Base-by-base conservation (phyloP, 2,113 vertebrate genomes). In the Pangasianodon gigas region DNA sequence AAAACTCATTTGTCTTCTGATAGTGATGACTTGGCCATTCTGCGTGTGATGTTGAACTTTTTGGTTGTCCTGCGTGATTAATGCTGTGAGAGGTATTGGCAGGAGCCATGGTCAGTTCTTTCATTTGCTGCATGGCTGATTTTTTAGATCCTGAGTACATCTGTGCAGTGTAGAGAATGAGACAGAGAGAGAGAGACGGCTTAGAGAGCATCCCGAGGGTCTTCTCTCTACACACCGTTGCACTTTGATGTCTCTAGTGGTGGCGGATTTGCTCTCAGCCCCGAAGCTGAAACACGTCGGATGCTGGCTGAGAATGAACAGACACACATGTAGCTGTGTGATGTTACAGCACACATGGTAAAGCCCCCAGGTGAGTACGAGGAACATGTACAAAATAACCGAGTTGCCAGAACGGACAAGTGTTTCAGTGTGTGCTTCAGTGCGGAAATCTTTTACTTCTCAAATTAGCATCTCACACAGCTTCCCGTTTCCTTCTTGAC, bases 101-200 rank as follows among this genome's bases (percentile, higher is more conserved):
- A 90, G 69, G 74, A 75, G 84, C 84, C 67, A 29, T 65, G 65
- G 77, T 69, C 60, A 85, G 84, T 88, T 19, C 77, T 87, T 92
- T 90, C 87, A 91, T 92, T 92, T 92, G 85, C 90, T 89, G 92
- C 87, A 85, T 91, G 92, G 88, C 89, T 91, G 92, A 89, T 87
- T 80, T 89, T 87, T 85, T 85, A 80, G 88, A 91, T 89, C 80
- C 87, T 32, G 84, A 46, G 65, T 85, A 69, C 89, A 69, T 81
- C 37, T 69, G 87, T 85, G 83, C 75, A 65, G 89, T 86, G 71
- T 86, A 75, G 74, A 9, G 82, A 60, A 75, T 81, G 80, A 89
- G 88, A 82, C 37, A 81, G 80, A 87, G 48, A 11, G 77, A n/a
- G n/a, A 65, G 52, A 58, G 29, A 24, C 0, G 0, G 80, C 80